Evolutionary conservation across 2,888 invertebrate genomes (phyloP), one percentile per base, ranked within the genome.

Genomic region (Bruchidius siliquastri): DNA sequence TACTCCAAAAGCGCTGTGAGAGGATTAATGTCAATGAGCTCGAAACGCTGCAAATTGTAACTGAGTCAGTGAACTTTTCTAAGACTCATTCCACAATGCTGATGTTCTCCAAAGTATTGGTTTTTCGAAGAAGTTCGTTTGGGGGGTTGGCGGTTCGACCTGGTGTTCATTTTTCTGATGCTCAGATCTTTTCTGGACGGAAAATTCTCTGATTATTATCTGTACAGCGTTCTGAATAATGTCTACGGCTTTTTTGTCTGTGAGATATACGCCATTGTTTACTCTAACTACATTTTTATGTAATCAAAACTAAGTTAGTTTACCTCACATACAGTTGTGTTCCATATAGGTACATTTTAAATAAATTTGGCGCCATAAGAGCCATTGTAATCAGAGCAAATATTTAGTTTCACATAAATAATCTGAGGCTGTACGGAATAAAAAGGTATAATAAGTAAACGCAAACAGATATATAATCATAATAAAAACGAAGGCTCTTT

Each of bases 381-480:
- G 49, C 49, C 18, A 49, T 49, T 68, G 22, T 68, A 21, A 68
- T 68, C 68, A 68, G 22, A 68, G 21, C 68, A 68, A 68, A 68
- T 68, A 68, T 68, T 68, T 68, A 68, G 21, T 22, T 68, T 68
- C 22, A 68, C 68, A 68, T 21, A 68, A 68, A 68, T 68, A 68
- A 68, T 68, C 21, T 22, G 22, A 21, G 68, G 21, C 68, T 68
- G 68, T 22, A 22, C 22, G 2, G 20, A 68, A 68, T 68, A 68
- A 68, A 68, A 49, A 49, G 49, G 49, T 49, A 49, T 49, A 49
- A 49, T 49, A 49, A 49, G 49, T 49, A 49, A 49, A 49, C 49
- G 49, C 49, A 49, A 49, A 49, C 49, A 49, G 49, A 49, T 3
- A 13, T 49, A 49, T 49, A 49, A 49, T 49, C 49, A 49, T 49